Percentiles rank a stretch among this genome's conserved stretches.
These are phyloP conservation scores for Prenolepis imparis DNA, from an alignment of 2,888 invertebrate genomes.

Conservation along the genomic window DNA sequence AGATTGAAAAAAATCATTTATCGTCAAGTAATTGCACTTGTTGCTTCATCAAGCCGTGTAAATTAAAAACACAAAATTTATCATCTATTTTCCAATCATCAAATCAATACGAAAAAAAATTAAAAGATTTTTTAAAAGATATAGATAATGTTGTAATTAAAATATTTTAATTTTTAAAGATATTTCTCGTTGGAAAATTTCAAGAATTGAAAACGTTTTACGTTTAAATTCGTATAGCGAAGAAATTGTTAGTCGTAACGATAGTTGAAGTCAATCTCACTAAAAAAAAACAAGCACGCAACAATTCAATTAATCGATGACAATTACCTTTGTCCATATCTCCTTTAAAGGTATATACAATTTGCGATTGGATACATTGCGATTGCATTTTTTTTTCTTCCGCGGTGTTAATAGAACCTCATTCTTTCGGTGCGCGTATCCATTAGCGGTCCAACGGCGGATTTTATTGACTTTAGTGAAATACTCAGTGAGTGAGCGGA, in stretches of 20 bases:
- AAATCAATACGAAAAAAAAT: neutral
- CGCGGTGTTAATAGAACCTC: conserved; percentile 40
- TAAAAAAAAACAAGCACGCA: conserved; percentile 8
- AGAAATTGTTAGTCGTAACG: conserved; percentile 18
- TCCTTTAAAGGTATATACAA: conserved; percentile 9
- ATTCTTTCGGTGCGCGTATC: conserved; percentile 44
- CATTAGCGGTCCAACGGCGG: conserved; percentile 22
- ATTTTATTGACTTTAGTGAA: conserved; percentile 49
- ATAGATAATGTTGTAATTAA: neutral
- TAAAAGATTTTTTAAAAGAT: neutral
- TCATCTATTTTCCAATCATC: neutral
- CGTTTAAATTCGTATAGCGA: neutral
- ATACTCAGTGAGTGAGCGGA: conserved; percentile 42
- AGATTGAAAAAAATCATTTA: conserved; percentile 21
- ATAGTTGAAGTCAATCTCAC: neutral
- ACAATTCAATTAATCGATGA: conserved; percentile 40
- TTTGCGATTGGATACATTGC: conserved; percentile 9
- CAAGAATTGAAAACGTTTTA: neutral
- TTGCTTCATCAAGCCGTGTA: conserved; percentile 8
- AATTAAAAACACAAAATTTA: conserved; percentile 1
- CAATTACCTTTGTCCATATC: neutral
- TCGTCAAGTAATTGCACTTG: conserved; percentile 22
- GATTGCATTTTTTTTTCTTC: neutral
- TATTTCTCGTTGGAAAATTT: conserved; percentile 1
- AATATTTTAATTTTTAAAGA: neutral